Base-by-base conservation (phyloP, 2,797 vertebrate genomes). In the Liparis tanakae region DNA sequence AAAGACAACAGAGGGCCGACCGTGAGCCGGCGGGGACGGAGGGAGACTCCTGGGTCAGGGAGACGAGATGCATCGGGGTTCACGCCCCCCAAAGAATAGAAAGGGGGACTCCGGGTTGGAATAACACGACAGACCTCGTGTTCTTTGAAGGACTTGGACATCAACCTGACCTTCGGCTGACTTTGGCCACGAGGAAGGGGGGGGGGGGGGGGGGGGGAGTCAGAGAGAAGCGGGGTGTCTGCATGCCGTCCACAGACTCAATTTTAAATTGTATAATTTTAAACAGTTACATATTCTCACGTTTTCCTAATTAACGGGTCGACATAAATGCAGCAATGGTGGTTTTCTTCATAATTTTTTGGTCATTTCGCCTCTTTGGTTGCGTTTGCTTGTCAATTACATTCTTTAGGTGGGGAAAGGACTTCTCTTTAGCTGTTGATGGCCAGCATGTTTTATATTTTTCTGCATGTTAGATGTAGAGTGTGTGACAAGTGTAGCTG, bases 1-100 rank as follows among this genome's bases (percentile, higher is more conserved):
- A 94, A 94, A 93, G 90, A 92, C 92, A 94, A 94, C 91, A 94
- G 87, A n/a, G 50, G 71, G 83, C 72, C 70, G 54, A 80, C 80
- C 79, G 75, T 81, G 72, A 30, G 50, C 20, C 1, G 46, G 12
- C 72, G 76, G 76, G 81, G 84, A 84, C 78, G 57, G 58, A 62
- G 70, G 69, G 75, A 76, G 58, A 73, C 74, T 74, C 79, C 69
- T 67, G 75, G 84, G 76, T 67, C 9, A 30, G 3, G 69, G 78
- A 72, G 85, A 34, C 57, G 34, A 72, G 70, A 88, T 50, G 37
- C 37, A 41, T 50, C 25, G 65, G 74, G 70, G 74, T 78, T 66
- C 58, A 76, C 50, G 67, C 59, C 57, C 59, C 57, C 12, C 3
- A 5, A 10, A 71, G 74, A 77, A 79, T 73, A 43, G 57, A 63